A percentile compares a stretch with the other conserved stretches of the same genome.
Conservation (phyloP, 2,888 invertebrate genomes). For the Disparrhopalites patrizii region DNA sequence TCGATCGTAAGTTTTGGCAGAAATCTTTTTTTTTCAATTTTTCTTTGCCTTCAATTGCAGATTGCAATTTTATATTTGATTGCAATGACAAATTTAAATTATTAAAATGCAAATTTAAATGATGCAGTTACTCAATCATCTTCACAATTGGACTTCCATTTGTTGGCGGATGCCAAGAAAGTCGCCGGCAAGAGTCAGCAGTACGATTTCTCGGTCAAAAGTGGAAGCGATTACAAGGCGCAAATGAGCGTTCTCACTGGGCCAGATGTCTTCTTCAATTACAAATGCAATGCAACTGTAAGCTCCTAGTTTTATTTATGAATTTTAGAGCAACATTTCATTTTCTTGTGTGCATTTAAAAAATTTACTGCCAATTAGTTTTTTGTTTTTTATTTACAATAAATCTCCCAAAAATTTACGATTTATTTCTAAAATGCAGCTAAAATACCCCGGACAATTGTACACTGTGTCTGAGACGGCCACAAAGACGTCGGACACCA, state of each 20-base stretch:
- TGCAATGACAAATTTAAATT: not conserved
- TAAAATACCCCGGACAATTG: constrained; percentile 32
- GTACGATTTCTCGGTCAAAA: constrained; percentile 12
- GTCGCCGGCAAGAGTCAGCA: constrained; percentile 17
- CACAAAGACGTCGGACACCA: constrained; percentile 29
- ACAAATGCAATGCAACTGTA: constrained; percentile 27
- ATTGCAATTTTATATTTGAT: constrained; percentile 22
- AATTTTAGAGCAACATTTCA: not conserved
- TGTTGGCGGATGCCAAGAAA: constrained; percentile 58
- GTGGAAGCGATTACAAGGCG: not conserved
- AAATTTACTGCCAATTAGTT: not conserved
- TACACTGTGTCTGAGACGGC: constrained; percentile 41
- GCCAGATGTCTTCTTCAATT: constrained; percentile 23
- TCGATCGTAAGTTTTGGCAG: constrained; percentile 37
- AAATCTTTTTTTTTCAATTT: not conserved
- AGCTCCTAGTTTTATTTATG: not conserved
- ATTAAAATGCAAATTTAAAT: constrained; percentile 16
- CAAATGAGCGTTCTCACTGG: constrained; percentile 4
- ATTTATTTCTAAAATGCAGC: constrained; percentile 17
- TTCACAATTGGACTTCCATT: constrained; percentile 55
- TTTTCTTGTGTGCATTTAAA: not conserved
- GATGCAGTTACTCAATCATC: constrained; percentile 58
- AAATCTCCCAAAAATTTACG: too few species aligned
- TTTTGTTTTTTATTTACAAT: not conserved
- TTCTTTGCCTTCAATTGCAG: not conserved